These are phyloP conservation scores for Synanthedon myopaeformis DNA, from an alignment of 2,888 invertebrate species.

Conservation along the genomic window DNA sequence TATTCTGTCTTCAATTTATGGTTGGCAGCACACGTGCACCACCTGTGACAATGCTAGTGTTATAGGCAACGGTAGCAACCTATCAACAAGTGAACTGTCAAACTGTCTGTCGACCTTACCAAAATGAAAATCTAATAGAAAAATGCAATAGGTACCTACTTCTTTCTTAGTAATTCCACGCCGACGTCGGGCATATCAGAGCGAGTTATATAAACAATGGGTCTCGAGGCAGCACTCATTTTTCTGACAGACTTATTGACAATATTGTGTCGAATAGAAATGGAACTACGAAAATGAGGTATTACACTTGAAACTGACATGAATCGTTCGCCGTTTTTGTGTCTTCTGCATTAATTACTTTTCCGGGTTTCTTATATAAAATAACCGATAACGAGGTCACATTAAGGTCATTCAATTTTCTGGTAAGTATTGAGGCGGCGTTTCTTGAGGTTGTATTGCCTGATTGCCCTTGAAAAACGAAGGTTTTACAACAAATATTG, in stretches of 20 bases:
- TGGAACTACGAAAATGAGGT: conserved; percentile 17
- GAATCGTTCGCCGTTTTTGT: conserved; percentile 16
- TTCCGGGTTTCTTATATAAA: conserved; percentile 19
- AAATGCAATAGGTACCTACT: conserved; percentile 63
- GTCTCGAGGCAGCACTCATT: conserved; percentile 44
- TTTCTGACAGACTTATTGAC: conserved; percentile 21
- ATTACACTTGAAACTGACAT: conserved; percentile 41
- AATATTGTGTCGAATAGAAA: conserved; percentile 21
- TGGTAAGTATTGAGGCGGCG: conserved; percentile 51
- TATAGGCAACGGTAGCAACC: too few species aligned
- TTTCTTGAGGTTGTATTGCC: conserved; percentile 19
- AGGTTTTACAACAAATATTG: conserved; percentile 53
- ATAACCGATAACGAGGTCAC: conserved; percentile 20
- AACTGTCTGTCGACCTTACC: too few species aligned
- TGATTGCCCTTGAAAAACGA: conserved; percentile 48
- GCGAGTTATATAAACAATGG: conserved; percentile 74
- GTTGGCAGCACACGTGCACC: too few species aligned
- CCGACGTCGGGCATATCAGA: conserved; percentile 73
- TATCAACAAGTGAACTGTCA: too few species aligned
- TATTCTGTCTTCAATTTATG: too few species aligned
- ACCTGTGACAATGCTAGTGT: too few species aligned
- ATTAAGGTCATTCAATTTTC: conserved; percentile 39
- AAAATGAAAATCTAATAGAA: background rate
- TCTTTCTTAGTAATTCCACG: conserved; percentile 68
- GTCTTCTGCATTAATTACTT: background rate